Conservation (phyloP, 1,140 invertebrate genomes). For the Drosophila oshimai region DNA sequence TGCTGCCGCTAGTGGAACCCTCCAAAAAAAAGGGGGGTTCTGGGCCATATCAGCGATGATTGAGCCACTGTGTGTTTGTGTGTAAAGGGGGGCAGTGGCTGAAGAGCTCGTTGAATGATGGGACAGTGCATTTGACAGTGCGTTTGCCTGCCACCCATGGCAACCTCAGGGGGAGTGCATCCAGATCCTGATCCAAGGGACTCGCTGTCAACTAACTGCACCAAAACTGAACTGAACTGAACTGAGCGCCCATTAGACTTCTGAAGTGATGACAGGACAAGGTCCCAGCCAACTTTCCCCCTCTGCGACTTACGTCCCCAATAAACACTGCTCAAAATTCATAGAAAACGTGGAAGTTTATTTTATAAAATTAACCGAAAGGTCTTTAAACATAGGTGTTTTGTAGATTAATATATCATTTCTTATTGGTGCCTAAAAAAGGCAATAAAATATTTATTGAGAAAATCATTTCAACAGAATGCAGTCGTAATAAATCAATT, state of each 20-base stretch:
- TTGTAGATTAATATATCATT: no score
- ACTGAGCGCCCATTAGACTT: slow-evolving; percentile 50
- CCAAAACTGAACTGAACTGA: slow-evolving; percentile 44
- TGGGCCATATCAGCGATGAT: slow-evolving; percentile 20
- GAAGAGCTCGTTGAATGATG: slow-evolving; percentile 26
- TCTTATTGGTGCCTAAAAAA: no score
- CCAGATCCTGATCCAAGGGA: not conserved
- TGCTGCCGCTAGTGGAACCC: no score
- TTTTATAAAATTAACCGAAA: no score
- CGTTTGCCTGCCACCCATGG: slow-evolving; percentile 1
- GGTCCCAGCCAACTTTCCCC: slow-evolving; percentile 14
- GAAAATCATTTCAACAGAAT: no score
- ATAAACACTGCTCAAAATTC: not conserved
- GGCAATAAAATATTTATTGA: no score
- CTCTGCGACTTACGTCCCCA: not conserved
- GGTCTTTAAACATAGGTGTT: no score
- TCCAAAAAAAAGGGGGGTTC: not conserved
- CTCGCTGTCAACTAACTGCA: slow-evolving; percentile 49
- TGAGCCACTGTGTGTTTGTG: slow-evolving; percentile 17
- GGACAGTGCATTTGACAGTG: slow-evolving; percentile 53
- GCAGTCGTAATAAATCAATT: no score
- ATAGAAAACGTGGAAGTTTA: no score
- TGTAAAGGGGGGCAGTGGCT: not conserved
- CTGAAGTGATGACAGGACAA: slow-evolving; percentile 57
- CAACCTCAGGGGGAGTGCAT: not conserved